These are phyloP conservation scores for Apotomis betuletana DNA, from an alignment of 2,888 invertebrate genomes.

Conservation along the genomic window DNA sequence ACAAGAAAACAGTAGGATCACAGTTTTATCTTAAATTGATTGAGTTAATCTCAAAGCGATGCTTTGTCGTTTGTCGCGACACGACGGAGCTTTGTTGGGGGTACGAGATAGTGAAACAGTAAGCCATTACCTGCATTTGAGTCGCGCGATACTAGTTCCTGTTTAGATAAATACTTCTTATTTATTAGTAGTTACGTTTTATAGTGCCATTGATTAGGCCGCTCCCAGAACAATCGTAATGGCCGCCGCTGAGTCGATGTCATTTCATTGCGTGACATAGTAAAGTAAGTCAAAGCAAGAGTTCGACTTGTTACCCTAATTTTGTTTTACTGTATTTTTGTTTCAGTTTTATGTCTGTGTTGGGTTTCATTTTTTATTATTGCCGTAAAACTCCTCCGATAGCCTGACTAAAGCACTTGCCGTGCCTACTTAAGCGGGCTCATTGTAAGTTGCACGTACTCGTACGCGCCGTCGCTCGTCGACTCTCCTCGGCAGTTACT, in stretches of 20 bases:
- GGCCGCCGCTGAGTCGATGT: constrained; percentile 49
- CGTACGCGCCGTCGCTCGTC: constrained; percentile 19
- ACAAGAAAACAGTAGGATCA: constrained; percentile 68
- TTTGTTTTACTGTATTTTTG: constrained; percentile 71
- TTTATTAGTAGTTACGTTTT: constrained; percentile 41
- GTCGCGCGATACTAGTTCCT: constrained; percentile 46
- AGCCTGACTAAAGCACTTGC: constrained; percentile 38
- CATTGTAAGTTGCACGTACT: constrained; percentile 38
- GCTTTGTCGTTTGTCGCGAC: constrained; percentile 68
- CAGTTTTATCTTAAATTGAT: constrained; percentile 72
- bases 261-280: constrained; percentile 71
- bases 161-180: constrained; percentile 44
- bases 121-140: constrained; percentile 55
- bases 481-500: constrained; percentile 21
- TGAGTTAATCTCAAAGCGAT: constrained; percentile 73
- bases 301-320: constrained; percentile 76
- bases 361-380: constrained; percentile 43
- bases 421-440: constrained; percentile 38
- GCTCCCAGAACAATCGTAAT: constrained; percentile 16
- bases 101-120: constrained; percentile 57
- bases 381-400: constrained; percentile 40
- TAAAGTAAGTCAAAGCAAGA: constrained; percentile 73
- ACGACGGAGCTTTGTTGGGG: constrained; percentile 60
- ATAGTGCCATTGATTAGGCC: constrained; percentile 33
- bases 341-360: constrained; percentile 68